Evolutionary conservation across 2,797 vertebrate genomes (phyloP), one percentile per base, ranked within the genome.

Genomic region (Neoniphon sammara): DNA sequence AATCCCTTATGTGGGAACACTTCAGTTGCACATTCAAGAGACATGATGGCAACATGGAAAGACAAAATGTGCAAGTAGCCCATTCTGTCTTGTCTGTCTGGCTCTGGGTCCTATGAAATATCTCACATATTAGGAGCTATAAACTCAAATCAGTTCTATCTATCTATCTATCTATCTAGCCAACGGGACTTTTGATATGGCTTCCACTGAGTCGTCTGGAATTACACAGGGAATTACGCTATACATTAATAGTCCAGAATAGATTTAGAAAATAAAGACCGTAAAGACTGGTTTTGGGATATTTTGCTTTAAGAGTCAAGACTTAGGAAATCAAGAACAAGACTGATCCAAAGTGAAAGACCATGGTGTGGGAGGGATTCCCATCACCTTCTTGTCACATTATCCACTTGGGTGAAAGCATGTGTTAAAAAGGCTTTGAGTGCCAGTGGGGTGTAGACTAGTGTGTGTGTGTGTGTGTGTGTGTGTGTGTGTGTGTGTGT

Each of bases 361-460:
- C 50, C 0, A 0, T 30, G 20, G 30, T 46, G 17, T 75, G 73
- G 73, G 76, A 70, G 70, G 74, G 66, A 76, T 31, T 70, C 82
- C 76, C 73, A 71, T 76, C 77, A 80, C 72, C 76, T 66, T 70
- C 68, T 66, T 81, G 83, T 85, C 78, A 85, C 82, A 74, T 76
- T 52, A 73, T 86, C 73, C 58, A 74, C 60, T 68, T 56, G 49
- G 75, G 30, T 77, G 77, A 84, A 85, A 87, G 83, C 79, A 77
- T 80, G 83, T 70, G 66, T 67, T 83, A 55, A 75, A 81, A 81
- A 76, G 79, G 55, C 80, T 70, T 75, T 72, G 80, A 71, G 31
- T 61, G 61, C 81, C 75, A 70, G 63, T 70, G 80, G 74, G 77
- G 69, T 77, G 67, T 70, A 64, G 64, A 66, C 58, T 80, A 62